Evolutionary conservation across 1,140 invertebrate genomes (phyloP), one percentile per base, ranked within the genome.

Genomic region (Batillaria attramentaria): DNA sequence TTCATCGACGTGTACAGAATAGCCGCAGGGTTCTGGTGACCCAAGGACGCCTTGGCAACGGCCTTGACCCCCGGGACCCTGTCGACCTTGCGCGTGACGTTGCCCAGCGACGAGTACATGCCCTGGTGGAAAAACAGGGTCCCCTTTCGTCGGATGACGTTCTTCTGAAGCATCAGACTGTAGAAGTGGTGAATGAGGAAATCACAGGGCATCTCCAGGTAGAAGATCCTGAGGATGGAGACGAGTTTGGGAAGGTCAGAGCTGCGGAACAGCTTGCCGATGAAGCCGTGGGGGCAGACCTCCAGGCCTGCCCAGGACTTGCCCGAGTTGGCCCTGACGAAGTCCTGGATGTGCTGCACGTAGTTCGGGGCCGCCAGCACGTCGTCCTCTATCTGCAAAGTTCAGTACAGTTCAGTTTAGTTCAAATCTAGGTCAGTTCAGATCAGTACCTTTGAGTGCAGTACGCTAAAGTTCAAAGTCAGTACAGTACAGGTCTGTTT

Each of bases 341-440:
- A 89, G 31, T 81, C 73, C 62, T 84, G 84, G 43, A 90, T 89
- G 35, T 87, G 85, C 24, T 83, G 79, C 10, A 88, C 57, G 77
- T 87, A 91, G 77, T 86, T 80, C 4, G 80, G 69, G 4, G 88
- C 89, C 10, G 83, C 78, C n/a, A 87, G 77, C 2, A 91, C 88
- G 78, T 91, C 90, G 81, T 91, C 90, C 62, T 91, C 90, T 10
- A 91, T 73, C 75, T 91, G 89, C 13, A 28, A 50, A 10, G 46
- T 13, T 50, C 10, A 50, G n/a, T n/a, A n/a, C n/a, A n/a, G n/a
- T n/a, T n/a, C n/a, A n/a, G n/a, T n/a, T n/a, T n/a, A n/a, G n/a
- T n/a, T n/a, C n/a, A n/a, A n/a, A n/a, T n/a, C n/a, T n/a, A n/a
- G n/a, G n/a, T n/a, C n/a, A n/a, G n/a, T n/a, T n/a, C n/a, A n/a